Conservation (phyloP, 2,888 invertebrate species). For the Nemapogon koenigi region DNA sequence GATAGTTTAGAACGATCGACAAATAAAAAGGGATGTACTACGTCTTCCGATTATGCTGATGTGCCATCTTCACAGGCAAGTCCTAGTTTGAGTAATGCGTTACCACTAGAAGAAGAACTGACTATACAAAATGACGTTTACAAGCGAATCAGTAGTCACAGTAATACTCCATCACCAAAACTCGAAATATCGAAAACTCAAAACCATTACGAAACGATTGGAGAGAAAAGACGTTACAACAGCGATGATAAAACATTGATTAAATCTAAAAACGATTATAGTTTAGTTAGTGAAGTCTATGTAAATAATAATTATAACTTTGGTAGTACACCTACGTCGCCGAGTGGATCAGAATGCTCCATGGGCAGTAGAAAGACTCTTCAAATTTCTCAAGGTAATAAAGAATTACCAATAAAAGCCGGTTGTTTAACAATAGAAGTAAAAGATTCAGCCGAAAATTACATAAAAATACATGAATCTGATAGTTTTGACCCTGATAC, state of each 20-base stretch:
- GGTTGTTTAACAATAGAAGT: constrained; percentile 86
- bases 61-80: constrained; percentile 74
- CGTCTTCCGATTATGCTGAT: constrained; percentile 70
- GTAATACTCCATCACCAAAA: constrained; percentile 51
- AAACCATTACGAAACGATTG: constrained; percentile 52
- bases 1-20: constrained; percentile 74
- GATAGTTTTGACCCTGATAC: constrained; percentile 88
- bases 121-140: constrained; percentile 81
- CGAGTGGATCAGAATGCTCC: constrained; percentile 65
- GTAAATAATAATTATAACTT: constrained; percentile 78
- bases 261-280: constrained; percentile 64
- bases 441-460: constrained; percentile 80
- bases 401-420: constrained; percentile 45
- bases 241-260: constrained; percentile 16
- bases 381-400: constrained; percentile 52
- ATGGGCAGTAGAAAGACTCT: constrained; percentile 64
- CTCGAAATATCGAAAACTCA: constrained; percentile 33
- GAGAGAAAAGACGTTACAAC: constrained; percentile 18
- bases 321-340: constrained; percentile 64
- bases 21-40: constrained; percentile 56
- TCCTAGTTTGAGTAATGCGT: constrained; percentile 74
- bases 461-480: constrained; percentile 77
- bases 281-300: constrained; percentile 79
- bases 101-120: constrained; percentile 81
- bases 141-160: constrained; percentile 67